phyloP scores from a whole-genome alignment of 2,113 vertebrate species.

The Rhadina sibilatrix region DNA sequence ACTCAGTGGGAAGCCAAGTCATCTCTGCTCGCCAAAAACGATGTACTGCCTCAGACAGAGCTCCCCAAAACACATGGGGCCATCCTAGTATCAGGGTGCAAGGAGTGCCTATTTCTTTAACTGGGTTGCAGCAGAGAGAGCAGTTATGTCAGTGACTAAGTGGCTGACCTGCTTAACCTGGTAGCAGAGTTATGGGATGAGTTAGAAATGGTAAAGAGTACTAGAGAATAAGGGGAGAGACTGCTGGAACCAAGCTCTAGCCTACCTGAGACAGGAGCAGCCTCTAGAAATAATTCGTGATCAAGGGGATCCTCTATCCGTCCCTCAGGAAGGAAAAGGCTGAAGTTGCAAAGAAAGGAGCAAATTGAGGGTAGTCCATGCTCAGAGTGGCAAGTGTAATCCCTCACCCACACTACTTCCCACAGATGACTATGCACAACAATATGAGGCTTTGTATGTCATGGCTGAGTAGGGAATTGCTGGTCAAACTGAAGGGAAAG shows the following conservation, averaged over 20 bases:
- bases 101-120: not conserved
- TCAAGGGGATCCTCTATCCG: not conserved
- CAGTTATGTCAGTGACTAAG: not conserved
- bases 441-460: too few species aligned
- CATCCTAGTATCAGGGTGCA: not conserved
- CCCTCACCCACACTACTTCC: not conserved
- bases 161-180: not conserved
- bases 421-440: not conserved
- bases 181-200: not conserved
- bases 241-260: not conserved
- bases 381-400: not conserved
- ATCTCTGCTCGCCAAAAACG: not conserved
- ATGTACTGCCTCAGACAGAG: not conserved
- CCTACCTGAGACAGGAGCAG: not conserved
- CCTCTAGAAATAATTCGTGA: not conserved
- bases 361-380: not conserved
- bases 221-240: not conserved
- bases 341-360: not conserved
- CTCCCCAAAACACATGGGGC: not conserved
- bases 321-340: not conserved
- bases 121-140: not conserved
- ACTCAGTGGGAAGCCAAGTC: not conserved
- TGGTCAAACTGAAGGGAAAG: not conserved
- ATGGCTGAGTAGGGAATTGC: not conserved
- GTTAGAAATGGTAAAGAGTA: not conserved